Evolutionary conservation across 2,888 invertebrate genomes (phyloP).

Genomic region (Leptinotarsa peninsularis): DNA sequence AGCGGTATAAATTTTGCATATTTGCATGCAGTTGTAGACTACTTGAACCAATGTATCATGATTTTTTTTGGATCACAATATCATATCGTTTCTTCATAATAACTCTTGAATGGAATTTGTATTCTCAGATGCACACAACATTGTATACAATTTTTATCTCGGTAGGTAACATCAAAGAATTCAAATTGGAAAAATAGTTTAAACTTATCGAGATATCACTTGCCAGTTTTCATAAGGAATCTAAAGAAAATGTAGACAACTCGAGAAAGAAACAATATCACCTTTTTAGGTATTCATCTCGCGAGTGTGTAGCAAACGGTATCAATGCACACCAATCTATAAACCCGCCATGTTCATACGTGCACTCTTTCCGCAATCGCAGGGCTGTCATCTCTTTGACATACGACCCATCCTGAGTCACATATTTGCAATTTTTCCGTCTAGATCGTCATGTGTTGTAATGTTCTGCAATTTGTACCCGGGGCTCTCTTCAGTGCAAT

Average conservation of each 20-base stretch:
- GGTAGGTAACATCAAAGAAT: no score
- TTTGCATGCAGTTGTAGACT: no score
- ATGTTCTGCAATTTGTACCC: constrained; percentile 61
- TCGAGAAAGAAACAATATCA: constrained; percentile 21
- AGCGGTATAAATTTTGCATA: no score
- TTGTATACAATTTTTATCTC: no score
- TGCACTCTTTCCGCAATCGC: constrained; percentile 55
- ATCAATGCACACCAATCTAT: constrained; percentile 54
- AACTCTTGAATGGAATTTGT: no score
- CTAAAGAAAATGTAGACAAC: constrained; percentile 1
- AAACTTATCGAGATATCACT: not conserved
- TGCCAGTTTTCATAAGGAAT: constrained; percentile 23
- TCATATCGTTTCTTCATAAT: no score
- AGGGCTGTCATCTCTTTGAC: constrained; percentile 48
- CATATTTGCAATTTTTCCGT: constrained; percentile 63
- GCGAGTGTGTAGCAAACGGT: constrained; percentile 33
- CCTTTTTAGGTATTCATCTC: constrained; percentile 36
- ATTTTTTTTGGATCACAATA: no score
- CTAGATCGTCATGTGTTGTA: constrained; percentile 61
- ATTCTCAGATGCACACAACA: no score
- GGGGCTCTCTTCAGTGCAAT: constrained; percentile 60
- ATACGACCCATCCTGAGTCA: constrained; percentile 54
- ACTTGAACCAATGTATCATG: no score
- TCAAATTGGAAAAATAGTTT: no score
- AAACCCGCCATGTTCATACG: constrained; percentile 56